Evolutionary conservation across 2,113 vertebrate species (phyloP).

Genomic region (Cervus canadensis): DNA sequence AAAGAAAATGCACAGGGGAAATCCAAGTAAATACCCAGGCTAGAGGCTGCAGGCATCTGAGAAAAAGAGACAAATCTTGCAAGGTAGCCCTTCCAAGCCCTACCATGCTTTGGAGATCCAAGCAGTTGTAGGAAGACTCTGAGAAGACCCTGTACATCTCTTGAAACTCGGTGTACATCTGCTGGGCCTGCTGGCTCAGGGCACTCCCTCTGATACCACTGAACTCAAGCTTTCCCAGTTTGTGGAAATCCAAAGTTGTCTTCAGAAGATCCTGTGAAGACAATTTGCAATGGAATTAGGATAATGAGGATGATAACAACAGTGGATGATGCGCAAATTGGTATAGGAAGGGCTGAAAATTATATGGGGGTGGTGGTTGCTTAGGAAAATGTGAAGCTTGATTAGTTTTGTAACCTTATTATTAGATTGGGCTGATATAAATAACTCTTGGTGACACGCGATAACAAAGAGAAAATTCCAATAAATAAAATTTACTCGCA

Average conservation of each 20-base stretch:
- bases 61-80: neutral
- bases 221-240: conserved; percentile 91
- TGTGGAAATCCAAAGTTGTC: conserved; percentile 87
- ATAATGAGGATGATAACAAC: neutral
- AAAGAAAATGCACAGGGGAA: neutral
- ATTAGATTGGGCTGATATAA: conserved; percentile 21
- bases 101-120: conserved; percentile 86
- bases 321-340: accelerated
- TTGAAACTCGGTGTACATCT: conserved; percentile 85
- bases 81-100: neutral
- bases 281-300: conserved; percentile 35
- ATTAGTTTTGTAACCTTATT: neutral
- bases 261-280: conserved; percentile 83
- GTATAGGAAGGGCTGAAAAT: neutral
- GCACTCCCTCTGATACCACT: conserved; percentile 86
- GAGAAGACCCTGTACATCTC: conserved; percentile 83
- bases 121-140: conserved; percentile 84
- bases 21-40: neutral
- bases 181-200: conserved; percentile 85
- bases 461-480: neutral
- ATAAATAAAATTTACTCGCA: neutral
- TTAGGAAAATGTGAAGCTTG: conserved; percentile 40
- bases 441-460: neutral
- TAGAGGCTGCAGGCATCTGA: neutral
- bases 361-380: neutral